These are phyloP conservation scores for Cossypha dichroa DNA, from an alignment of 2,797 vertebrate species.

Conservation along the genomic window DNA sequence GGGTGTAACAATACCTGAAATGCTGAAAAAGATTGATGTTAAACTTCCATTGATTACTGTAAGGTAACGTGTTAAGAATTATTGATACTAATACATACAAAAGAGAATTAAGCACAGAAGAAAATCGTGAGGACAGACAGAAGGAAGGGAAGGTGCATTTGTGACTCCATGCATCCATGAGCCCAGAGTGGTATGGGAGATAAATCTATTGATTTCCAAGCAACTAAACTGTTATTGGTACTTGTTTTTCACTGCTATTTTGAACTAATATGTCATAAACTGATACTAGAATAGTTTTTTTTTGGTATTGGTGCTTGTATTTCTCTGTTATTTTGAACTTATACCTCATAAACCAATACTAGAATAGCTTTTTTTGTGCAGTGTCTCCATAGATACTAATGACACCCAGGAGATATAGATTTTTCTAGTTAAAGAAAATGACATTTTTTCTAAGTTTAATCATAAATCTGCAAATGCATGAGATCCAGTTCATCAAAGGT, in stretches of 20 bases:
- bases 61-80: conserved; percentile 46
- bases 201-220: conserved; percentile 29
- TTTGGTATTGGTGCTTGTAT: neutral
- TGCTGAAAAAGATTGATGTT: conserved; percentile 40
- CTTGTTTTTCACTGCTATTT: neutral
- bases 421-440: conserved; percentile 45
- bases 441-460: neutral
- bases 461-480: conserved; percentile 31
- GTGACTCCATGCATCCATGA: neutral
- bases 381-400: conserved; percentile 49
- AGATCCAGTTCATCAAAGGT: conserved; percentile 49
- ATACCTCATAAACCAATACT: neutral
- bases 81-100: neutral
- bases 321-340: neutral
- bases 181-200: neutral
- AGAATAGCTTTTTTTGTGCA: neutral
- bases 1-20: conserved; percentile 4
- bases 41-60: conserved; percentile 59
- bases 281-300: neutral
- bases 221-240: neutral
- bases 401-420: conserved; percentile 25
- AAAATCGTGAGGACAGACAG: neutral
- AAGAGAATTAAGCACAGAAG: neutral
- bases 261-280: neutral
- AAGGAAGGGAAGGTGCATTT: neutral